phyloP scores from a whole-genome alignment of 2,113 vertebrate species.

The Macquaria ambigua region DNA sequence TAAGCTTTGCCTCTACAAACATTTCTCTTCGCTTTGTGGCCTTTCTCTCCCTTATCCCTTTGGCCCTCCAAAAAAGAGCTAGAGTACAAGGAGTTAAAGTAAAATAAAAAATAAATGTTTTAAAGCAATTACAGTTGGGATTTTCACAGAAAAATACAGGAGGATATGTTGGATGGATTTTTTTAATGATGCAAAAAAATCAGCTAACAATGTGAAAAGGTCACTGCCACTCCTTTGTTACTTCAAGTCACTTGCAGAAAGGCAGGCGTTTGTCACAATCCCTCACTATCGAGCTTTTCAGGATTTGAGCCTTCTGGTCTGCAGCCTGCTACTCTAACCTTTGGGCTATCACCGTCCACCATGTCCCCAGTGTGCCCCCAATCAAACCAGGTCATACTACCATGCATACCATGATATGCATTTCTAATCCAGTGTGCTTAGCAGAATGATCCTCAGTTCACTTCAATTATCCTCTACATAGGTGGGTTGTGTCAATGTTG shows the following conservation, averaged over 20 bases:
- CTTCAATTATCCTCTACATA: background rate
- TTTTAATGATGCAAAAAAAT: background rate
- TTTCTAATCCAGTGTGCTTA: constrained; percentile 17
- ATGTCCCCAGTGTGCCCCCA: background rate
- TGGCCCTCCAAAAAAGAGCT: background rate
- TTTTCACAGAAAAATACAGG: background rate
- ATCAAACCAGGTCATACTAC: background rate
- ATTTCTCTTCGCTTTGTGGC: background rate
- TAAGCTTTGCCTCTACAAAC: too few relatives aligned
- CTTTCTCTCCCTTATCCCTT: background rate
- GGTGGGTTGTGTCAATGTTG: background rate
- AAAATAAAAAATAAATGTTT: background rate
- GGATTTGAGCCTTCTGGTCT: background rate
- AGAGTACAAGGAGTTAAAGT: background rate
- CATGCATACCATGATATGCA: background rate
- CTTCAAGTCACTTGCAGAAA: background rate
- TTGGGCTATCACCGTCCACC: background rate
- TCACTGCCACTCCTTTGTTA: background rate
- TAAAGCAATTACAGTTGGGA: background rate
- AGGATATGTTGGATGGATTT: background rate
- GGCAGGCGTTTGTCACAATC: background rate
- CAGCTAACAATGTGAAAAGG: background rate
- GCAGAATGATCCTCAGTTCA: constrained; percentile 12
- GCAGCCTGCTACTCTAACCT: background rate
- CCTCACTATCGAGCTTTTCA: background rate